These are phyloP conservation scores for Myrmophylax atrothorax DNA, from an alignment of 2,113 vertebrate genomes.

Conservation along the genomic window DNA sequence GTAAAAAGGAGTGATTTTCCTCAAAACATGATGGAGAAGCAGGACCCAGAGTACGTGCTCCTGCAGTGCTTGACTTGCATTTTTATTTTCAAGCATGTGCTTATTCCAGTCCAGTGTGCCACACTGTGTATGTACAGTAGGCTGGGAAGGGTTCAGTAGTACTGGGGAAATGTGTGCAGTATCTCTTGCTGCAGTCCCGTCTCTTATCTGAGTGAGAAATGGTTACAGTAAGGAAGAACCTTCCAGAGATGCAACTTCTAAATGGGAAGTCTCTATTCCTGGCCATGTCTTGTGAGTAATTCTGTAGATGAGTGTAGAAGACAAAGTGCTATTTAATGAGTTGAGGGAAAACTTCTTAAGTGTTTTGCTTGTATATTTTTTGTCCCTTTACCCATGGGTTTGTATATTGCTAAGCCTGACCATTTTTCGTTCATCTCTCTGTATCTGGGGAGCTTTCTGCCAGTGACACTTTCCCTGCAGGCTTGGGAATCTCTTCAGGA, in stretches of 20 bases:
- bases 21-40: background rate
- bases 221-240: background rate
- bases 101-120: background rate
- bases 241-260: fast-evolving
- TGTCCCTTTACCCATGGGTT: background rate
- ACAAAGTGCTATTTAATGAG: background rate
- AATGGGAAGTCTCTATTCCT: background rate
- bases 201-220: background rate
- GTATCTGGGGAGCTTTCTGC: background rate
- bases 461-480: background rate
- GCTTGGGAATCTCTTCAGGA: background rate
- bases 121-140: background rate
- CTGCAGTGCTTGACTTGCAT: background rate
- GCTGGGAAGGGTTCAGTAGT: background rate
- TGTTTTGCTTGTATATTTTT: background rate
- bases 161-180: background rate
- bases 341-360: background rate
- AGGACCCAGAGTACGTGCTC: background rate
- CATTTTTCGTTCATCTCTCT: background rate
- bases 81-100: background rate
- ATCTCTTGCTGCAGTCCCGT: background rate
- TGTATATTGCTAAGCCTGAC: background rate
- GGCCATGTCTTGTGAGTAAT: background rate
- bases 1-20: background rate
- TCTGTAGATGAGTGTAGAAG: background rate